These are phyloP conservation scores for Stigmatopora argus DNA, from an alignment of 2,113 vertebrate genomes.

Conservation along the genomic window DNA sequence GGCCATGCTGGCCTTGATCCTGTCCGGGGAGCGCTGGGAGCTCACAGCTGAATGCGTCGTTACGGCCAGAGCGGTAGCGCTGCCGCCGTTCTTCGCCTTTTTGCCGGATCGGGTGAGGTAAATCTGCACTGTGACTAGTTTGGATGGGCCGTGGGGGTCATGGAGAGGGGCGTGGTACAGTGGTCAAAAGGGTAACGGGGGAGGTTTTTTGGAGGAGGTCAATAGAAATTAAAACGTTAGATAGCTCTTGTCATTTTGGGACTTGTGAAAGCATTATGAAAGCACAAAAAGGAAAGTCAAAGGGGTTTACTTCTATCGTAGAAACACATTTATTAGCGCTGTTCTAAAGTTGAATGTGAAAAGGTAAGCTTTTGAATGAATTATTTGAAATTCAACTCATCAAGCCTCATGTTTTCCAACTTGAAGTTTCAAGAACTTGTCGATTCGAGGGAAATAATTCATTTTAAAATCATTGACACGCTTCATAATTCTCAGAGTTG, in stretches of 20 bases:
- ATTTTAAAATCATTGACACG: not conserved
- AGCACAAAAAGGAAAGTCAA: constrained; percentile 21
- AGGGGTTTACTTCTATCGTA: not conserved
- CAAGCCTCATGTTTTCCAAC: constrained; percentile 3
- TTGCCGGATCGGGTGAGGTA: constrained; percentile 69
- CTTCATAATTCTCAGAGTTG: not conserved
- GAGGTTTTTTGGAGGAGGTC: constrained; percentile 25
- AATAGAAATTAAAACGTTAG: constrained; percentile 33
- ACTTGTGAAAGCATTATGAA: constrained; percentile 14
- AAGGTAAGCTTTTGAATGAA: not conserved
- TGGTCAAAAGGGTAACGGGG: constrained; percentile 15
- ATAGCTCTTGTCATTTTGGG: constrained; percentile 11
- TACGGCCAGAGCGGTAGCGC: constrained; percentile 51
- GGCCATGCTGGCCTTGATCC: constrained; percentile 36
- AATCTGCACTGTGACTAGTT: constrained; percentile 75
- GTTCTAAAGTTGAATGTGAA: not conserved
- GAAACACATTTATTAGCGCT: not conserved
- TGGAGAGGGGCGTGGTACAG: constrained; percentile 38
- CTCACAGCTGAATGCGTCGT: constrained; percentile 42
- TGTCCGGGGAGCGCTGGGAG: constrained; percentile 56
- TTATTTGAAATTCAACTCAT: not conserved
- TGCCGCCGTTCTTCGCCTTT: constrained; percentile 56
- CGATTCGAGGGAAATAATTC: not conserved
- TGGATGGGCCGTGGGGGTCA: constrained; percentile 39
- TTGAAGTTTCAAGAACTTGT: not conserved